Evolutionary conservation across 1,140 invertebrate genomes (phyloP).

Genomic region (Copidosoma floridanum): DNA sequence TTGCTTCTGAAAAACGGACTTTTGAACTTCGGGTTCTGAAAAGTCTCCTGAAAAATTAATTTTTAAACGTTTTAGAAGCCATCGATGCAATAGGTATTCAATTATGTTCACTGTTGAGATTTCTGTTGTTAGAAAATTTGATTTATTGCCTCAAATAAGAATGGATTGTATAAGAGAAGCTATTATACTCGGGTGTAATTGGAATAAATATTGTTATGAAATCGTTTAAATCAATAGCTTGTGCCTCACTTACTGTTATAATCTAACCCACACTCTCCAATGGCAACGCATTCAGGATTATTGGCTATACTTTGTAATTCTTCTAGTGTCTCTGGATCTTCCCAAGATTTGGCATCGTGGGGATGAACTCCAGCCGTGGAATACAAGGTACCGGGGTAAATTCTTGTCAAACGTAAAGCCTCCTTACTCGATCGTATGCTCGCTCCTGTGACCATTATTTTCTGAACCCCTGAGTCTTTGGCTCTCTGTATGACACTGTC

Average conservation of each 20-base stretch:
- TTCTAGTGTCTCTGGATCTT: constrained; percentile 68
- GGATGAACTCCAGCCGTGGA: constrained; percentile 93
- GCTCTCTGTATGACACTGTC: constrained; percentile 90
- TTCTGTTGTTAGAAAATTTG: background rate
- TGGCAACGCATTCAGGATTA: constrained; percentile 87
- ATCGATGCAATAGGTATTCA: no score
- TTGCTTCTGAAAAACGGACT: constrained; percentile 86
- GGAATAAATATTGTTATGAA: no score
- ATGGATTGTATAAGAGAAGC: no score
- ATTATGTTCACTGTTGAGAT: no score
- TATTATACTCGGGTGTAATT: no score
- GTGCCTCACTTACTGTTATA: constrained; percentile 74
- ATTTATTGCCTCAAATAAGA: no score
- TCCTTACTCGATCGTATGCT: constrained; percentile 87
- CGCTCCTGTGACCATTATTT: constrained; percentile 91
- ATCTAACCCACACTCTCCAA: constrained; percentile 92
- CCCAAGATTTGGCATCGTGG: constrained; percentile 93
- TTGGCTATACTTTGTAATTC: constrained; percentile 71
- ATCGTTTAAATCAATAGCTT: no score
- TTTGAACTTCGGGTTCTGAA: constrained; percentile 83
- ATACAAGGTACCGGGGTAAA: constrained; percentile 87
- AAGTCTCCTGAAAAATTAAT: constrained; percentile 63
- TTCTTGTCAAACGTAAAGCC: constrained; percentile 80
- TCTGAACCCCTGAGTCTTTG: constrained; percentile 90
- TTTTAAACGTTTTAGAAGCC: no score